Evolutionary conservation across 1,140 invertebrate genomes (phyloP).

Genomic region (Zaprionus davidi): DNA sequence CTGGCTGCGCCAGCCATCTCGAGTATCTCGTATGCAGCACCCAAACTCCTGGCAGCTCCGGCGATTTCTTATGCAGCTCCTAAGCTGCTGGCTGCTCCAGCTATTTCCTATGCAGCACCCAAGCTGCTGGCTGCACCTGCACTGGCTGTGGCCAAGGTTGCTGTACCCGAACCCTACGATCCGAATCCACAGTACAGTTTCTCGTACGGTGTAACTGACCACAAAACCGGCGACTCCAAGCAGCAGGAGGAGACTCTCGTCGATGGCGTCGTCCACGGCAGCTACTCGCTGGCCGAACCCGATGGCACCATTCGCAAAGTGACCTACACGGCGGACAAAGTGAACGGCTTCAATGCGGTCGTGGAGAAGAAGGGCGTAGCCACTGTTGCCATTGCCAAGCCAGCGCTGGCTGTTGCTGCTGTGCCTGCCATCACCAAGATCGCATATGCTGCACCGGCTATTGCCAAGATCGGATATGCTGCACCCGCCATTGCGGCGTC

Average conservation of each 20-base stretch:
- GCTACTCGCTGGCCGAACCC: constrained; percentile 87
- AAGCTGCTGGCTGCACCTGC: constrained; percentile 71
- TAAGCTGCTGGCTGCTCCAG: constrained; percentile 18
- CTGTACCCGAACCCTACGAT: constrained; percentile 87
- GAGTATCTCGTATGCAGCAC: constrained; percentile 44
- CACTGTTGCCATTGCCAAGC: constrained; percentile 74
- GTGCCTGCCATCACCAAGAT: constrained; percentile 68
- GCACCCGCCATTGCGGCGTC: constrained; percentile 10
- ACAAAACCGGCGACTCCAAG: constrained; percentile 89
- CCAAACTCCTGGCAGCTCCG: background rate
- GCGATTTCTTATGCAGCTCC: background rate
- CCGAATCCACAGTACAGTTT: constrained; percentile 90
- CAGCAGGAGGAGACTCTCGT: constrained; percentile 87
- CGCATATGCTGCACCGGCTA: constrained; percentile 44
- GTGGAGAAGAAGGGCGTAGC: constrained; percentile 86
- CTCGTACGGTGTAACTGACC: constrained; percentile 89
- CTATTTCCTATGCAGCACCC: constrained; percentile 58
- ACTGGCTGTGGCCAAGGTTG: constrained; percentile 79
- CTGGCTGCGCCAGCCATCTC: constrained; percentile 44
- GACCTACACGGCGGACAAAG: constrained; percentile 86
- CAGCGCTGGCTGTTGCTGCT: constrained; percentile 84
- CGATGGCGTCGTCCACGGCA: constrained; percentile 87
- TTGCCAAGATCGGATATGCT: constrained; percentile 59
- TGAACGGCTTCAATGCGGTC: constrained; percentile 87
- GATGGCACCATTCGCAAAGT: constrained; percentile 88